These are phyloP conservation scores for Stenolophus ochropezus DNA, from an alignment of 2,888 invertebrate genomes.

Conservation along the genomic window DNA sequence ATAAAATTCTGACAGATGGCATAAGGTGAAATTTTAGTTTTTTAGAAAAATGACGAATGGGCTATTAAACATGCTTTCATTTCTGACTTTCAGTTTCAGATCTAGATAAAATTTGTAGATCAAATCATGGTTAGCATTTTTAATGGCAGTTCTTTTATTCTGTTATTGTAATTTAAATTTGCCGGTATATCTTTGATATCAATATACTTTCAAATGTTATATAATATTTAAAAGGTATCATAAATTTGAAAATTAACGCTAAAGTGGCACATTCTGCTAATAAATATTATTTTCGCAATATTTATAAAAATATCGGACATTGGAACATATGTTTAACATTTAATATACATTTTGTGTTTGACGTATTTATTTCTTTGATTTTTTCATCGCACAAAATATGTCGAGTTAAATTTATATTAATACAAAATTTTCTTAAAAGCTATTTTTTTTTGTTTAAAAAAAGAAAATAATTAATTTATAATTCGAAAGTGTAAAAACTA, in stretches of 20 bases:
- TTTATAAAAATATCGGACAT: not conserved
- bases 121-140: not conserved
- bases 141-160: not conserved
- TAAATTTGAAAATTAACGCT: slow-evolving; percentile 18
- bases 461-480: no score
- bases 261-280: slow-evolving; percentile 13
- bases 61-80: slow-evolving; percentile 9
- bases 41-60: not conserved
- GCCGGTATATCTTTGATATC: not conserved
- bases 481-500: no score
- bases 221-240: slow-evolving; percentile 26
- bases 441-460: no score
- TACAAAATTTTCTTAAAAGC: no score
- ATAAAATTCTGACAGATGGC: slow-evolving; percentile 5
- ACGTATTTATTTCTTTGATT: no score
- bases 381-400: no score
- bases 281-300: slow-evolving; percentile 3
- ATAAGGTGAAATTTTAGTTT: slow-evolving; percentile 11
- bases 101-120: not conserved
- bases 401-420: no score
- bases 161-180: slow-evolving; percentile 24
- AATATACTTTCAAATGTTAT: slow-evolving; percentile 32
- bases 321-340: not conserved
- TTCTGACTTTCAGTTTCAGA: slow-evolving; percentile 5
- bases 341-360: no score